These are phyloP conservation scores for Tachystola acroxantha DNA, from an alignment of 2,888 invertebrate species.

Conservation along the genomic window DNA sequence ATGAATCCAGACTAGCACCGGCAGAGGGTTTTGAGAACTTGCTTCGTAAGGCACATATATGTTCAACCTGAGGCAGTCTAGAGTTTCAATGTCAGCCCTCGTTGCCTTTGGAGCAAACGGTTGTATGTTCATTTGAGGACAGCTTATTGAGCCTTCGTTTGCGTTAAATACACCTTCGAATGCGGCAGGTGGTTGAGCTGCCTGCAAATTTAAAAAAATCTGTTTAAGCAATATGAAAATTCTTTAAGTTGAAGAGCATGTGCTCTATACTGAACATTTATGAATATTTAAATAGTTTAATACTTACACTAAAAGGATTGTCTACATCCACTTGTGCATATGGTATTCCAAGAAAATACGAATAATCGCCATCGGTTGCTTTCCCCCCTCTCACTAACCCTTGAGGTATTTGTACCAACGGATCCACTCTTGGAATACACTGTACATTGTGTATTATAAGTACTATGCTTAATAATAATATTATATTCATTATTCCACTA, in stretches of 20 bases:
- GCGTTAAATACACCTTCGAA: conserved; percentile 56
- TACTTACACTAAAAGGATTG: conserved; percentile 68
- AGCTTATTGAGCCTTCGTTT: conserved; percentile 44
- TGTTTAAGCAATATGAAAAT: neutral
- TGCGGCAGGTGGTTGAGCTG: conserved; percentile 33
- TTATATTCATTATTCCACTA: conserved; percentile 26
- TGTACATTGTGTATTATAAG: conserved; percentile 21
- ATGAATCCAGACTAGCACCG: conserved; percentile 65
- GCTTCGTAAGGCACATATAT: conserved; percentile 66
- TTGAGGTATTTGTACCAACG: conserved; percentile 55
- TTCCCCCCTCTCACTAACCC: conserved; percentile 58
- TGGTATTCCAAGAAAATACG: conserved; percentile 60
- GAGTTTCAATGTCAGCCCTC: conserved; percentile 33
- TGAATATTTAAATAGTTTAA: too few relatives aligned
- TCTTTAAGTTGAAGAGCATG: too few relatives aligned
- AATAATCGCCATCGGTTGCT: conserved; percentile 55
- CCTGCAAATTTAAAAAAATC: conserved; percentile 40
- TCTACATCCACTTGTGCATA: conserved; percentile 53
- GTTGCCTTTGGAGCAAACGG: conserved; percentile 15
- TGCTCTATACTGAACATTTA: too few relatives aligned
- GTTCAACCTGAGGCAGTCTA: conserved; percentile 83
- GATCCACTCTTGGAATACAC: conserved; percentile 51
- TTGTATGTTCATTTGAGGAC: conserved; percentile 40
- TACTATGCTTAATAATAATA: conserved; percentile 22
- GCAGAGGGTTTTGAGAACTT: conserved; percentile 47